Evolutionary conservation across 1,140 invertebrate genomes (phyloP), one percentile per base, ranked within the genome.

Genomic region (Stegodyphus dumicola): DNA sequence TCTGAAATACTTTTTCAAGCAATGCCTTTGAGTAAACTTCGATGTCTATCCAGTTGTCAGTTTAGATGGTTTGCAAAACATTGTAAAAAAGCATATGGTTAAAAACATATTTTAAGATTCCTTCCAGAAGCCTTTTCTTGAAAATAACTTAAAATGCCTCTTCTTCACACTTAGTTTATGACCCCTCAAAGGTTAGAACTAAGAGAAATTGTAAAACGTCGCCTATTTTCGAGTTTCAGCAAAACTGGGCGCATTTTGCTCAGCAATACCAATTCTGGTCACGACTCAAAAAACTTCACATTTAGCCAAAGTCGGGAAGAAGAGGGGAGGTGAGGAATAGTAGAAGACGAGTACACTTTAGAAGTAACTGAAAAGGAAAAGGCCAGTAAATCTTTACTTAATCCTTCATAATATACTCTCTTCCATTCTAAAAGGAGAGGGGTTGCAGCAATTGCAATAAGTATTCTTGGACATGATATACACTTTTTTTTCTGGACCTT

Each of bases 391-490:
- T 85, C 81, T 85, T 77, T 60, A 60, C 73, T 77, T 83, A 85
- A 85, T 85, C 81, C 81, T 85, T 85, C 71, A 76, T 85, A 85
- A 85, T 85, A 85, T 85, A 85, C 81, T 70, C 17, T 56, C 73
- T 48, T 69, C 64, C 11, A 49, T 81, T 73, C 69, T n/a, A 56
- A 64, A 54, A 48, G 6, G 51, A 33, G 49, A 18, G 51, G 65
- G 54, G 78, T 64, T 64, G 9, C 17, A 15, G 53, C 48, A 53
- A 33, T 56, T 52, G 78, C 69, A 49, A 73, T 73, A 79, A 79
- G 77, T 70, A 79, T 79, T 79, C 52, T 17, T 15, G 6, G 65
- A 70, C 65, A 70, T 54, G 11, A 70, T 49, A 15, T 9, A 60
- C 15, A 15, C 56, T 60, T 67, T 67, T 67, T 66, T 18, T 77